Evolutionary conservation across 2,113 vertebrate genomes (phyloP), one percentile per base, ranked within the genome.

Genomic region (Barnardius zonarius): DNA sequence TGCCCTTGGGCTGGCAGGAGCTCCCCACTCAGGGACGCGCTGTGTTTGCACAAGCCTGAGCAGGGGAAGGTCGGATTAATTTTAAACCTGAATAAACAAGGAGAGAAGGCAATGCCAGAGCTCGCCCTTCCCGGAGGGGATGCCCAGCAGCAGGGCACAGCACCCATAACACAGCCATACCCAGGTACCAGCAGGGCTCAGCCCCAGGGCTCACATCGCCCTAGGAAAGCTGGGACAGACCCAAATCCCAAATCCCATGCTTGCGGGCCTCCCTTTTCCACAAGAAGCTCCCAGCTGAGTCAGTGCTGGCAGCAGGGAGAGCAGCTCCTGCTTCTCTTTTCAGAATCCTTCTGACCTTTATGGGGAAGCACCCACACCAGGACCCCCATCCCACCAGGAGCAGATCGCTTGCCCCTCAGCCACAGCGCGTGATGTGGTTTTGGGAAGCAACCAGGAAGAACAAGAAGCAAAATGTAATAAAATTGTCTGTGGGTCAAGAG

Each of bases 1-100:
- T 91, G 46, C 27, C 67, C 24, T 49, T 17, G 16, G 52, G 54
- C 16, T 0, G 0, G 33, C 25, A 0, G 78, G 35, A 92, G 75
- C 75, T 93, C 64, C 61, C 23, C 1, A 9, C 69, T 44, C 90
- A 46, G 16, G 66, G 70, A 75, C 39, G 7, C 5, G 9, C 75
- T 0, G 1, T 92, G 83, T 94, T 96, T 96, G 88, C 61, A 67
- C 94, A 96, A 93, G 92, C 52, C 73, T 78, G 80, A 90, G 64
- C 15, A 1, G 37, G 31, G 41, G 86, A 94, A 97, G 92, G 95
- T 95, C 86, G 94, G 86, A 91, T 96, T 94, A 95, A 96, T 95
- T 95, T 97, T 94, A 97, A 97, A 96, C 77, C 66, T 95, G 92
- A 96, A 92, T 94, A 97, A 97, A 95, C 91, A 97, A 70, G 80